These are phyloP conservation scores for Pangasianodon hypophthalmus DNA, from an alignment of 2,113 vertebrate species.

Conservation along the genomic window DNA sequence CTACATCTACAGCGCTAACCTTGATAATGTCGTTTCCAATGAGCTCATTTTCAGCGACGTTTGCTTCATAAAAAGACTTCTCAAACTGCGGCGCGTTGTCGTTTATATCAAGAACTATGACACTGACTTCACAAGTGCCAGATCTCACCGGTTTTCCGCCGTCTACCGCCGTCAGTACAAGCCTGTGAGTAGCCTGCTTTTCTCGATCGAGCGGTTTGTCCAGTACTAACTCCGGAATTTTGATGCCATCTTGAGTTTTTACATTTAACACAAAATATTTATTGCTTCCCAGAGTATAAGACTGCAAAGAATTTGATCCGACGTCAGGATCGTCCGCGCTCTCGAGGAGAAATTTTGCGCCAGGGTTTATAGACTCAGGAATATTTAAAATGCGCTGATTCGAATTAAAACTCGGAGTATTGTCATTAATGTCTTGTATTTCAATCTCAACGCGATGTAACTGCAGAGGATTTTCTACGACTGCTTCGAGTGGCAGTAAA, in stretches of 20 bases:
- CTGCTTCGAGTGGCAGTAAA: constrained; percentile 65
- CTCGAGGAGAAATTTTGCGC: constrained; percentile 63
- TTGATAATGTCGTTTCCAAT: constrained; percentile 41
- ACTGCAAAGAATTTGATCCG: constrained; percentile 52
- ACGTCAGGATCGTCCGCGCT: constrained; percentile 64
- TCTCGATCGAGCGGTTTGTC: constrained; percentile 68
- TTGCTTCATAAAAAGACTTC: constrained; percentile 54
- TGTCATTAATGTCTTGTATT: constrained; percentile 76
- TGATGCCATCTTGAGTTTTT: constrained; percentile 60
- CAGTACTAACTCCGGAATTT: constrained; percentile 64
- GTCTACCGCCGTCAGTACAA: constrained; percentile 66
- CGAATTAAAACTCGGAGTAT: constrained; percentile 72
- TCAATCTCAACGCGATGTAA: constrained; percentile 74
- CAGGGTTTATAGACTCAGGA: constrained; percentile 70
- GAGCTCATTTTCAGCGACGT: constrained; percentile 53
- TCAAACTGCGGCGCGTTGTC: constrained; percentile 64
- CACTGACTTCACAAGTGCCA: constrained; percentile 68
- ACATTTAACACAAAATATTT: constrained; percentile 62
- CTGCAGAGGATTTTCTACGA: constrained; percentile 66
- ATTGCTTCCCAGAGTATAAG: constrained; percentile 53
- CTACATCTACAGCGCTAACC: constrained; percentile 61
- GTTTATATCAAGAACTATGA: constrained; percentile 71
- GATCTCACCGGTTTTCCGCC: constrained; percentile 67
- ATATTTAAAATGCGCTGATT: constrained; percentile 72
- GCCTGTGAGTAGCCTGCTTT: constrained; percentile 54